phyloP scores from a whole-genome alignment of 2,888 invertebrate genomes.

The Rotaria socialis region DNA sequence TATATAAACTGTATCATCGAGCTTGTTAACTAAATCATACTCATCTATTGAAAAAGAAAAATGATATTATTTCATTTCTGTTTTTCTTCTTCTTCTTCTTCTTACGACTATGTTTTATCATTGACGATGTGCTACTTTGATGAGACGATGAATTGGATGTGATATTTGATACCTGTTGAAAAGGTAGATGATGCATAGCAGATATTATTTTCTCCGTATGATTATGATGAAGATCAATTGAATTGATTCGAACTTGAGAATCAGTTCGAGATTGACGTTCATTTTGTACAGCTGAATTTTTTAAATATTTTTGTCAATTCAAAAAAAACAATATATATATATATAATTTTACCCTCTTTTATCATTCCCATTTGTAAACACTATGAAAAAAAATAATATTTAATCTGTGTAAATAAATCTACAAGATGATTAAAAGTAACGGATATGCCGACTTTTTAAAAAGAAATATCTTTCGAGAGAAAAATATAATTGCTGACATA shows the following conservation, averaged over 20 bases:
- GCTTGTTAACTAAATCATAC: conserved; percentile 35
- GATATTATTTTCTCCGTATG: conserved; percentile 34
- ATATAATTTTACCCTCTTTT: conserved; percentile 81
- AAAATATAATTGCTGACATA: background rate
- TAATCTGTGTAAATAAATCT: no score
- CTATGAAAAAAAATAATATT: background rate
- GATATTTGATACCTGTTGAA: background rate
- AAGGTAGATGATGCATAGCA: background rate
- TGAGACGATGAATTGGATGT: background rate
- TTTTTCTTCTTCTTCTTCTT: no score
- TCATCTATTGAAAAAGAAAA: background rate
- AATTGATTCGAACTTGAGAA: conserved; percentile 41
- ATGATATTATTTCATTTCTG: background rate
- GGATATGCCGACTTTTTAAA: no score
- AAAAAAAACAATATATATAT: background rate
- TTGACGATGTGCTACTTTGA: no score
- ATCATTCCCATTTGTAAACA: conserved; percentile 99
- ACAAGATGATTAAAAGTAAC: no score
- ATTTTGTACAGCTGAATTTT: conserved; percentile 84
- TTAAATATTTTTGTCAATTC: background rate
- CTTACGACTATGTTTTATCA: background rate
- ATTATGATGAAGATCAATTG: conserved; percentile 30
- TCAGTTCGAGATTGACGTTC: conserved; percentile 98
- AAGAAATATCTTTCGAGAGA: background rate
- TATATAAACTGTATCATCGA: conserved; percentile 84